Evolutionary conservation across 2,888 invertebrate genomes (phyloP).

Genomic region (Aquatica leii): DNA sequence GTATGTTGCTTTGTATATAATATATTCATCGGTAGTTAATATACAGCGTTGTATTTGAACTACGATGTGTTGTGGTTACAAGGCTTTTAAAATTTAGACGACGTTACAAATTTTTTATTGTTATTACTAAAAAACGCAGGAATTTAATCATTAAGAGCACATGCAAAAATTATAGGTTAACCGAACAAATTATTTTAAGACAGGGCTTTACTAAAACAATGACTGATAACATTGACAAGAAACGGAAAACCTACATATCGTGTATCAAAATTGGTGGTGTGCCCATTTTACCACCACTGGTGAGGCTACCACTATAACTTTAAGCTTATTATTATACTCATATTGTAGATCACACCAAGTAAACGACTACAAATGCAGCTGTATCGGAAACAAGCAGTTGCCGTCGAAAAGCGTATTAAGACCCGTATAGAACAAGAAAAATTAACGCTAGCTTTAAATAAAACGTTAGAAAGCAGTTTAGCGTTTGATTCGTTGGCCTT

Average conservation of each 20-base stretch:
- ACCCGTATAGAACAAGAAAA: slow-evolving; percentile 54
- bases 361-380: slow-evolving; percentile 71
- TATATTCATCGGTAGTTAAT: too few species aligned
- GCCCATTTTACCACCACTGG: slow-evolving; percentile 79
- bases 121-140: too few species aligned
- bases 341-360: slow-evolving; percentile 69
- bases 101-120: too few species aligned
- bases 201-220: too few species aligned
- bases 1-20: too few species aligned
- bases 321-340: background rate
- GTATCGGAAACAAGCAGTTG: slow-evolving; percentile 72
- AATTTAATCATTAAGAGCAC: too few species aligned
- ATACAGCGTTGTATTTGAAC: too few species aligned
- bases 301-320: slow-evolving; percentile 59
- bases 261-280: slow-evolving; percentile 77
- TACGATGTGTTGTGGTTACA: too few species aligned
- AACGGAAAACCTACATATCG: slow-evolving; percentile 60
- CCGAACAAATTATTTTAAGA: too few species aligned
- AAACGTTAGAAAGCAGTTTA: slow-evolving; percentile 37
- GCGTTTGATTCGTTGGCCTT: slow-evolving; percentile 40
- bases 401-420: slow-evolving; percentile 68
- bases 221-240: too few species aligned
- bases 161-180: too few species aligned
- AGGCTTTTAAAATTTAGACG: too few species aligned
- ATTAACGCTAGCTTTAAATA: slow-evolving; percentile 5